These are phyloP conservation scores for Atta cephalotes DNA, from an alignment of 1,140 invertebrate genomes.

Conservation along the genomic window DNA sequence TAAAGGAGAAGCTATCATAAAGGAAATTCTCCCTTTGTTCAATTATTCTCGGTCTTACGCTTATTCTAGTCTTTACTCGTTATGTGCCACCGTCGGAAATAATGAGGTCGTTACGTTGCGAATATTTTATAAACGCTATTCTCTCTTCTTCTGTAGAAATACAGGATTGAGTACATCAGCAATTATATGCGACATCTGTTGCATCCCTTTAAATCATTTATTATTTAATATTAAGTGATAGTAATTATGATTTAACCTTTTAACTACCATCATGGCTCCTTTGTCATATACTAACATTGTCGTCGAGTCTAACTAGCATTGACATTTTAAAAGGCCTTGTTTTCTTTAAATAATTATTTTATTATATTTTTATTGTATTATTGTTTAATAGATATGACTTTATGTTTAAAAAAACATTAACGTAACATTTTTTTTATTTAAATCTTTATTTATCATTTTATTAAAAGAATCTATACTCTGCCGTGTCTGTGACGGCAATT, in stretches of 20 bases:
- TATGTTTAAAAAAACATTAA: no score
- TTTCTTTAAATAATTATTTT: no score
- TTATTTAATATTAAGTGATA: constrained; percentile 1
- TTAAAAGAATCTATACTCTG: no score
- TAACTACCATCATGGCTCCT: no score
- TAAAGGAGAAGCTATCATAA: constrained; percentile 25
- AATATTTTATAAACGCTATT: constrained; percentile 46
- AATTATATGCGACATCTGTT: constrained; percentile 14
- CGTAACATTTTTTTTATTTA: no score
- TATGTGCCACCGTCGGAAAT: constrained; percentile 23
- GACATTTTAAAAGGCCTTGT: no score
- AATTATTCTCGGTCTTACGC: constrained; percentile 49
- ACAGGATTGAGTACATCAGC: neutral
- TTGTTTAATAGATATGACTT: no score
- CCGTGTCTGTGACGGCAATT: no score
- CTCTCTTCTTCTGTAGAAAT: constrained; percentile 5
- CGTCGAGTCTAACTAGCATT: no score
- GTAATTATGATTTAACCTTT: neutral
- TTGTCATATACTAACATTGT: no score
- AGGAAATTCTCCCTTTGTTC: constrained; percentile 42
- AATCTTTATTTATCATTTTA: no score
- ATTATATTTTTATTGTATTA: no score
- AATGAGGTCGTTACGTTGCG: constrained; percentile 41
- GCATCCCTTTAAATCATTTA: neutral
- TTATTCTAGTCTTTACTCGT: constrained; percentile 36